These are phyloP conservation scores for Phragmatobia fuliginosa DNA, from an alignment of 2,888 invertebrate species.

Conservation along the genomic window DNA sequence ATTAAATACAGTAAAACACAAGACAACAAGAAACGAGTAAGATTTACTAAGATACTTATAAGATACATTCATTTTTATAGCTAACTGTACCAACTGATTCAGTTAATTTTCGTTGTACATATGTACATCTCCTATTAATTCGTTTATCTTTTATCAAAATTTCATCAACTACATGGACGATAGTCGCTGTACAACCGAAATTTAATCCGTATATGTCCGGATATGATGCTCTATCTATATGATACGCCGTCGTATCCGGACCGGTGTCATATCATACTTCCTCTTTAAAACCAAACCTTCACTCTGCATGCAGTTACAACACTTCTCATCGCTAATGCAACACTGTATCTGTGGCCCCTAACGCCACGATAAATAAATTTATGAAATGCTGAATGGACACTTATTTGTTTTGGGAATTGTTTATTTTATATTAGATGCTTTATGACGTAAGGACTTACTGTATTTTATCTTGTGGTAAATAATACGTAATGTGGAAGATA, in stretches of 20 bases:
- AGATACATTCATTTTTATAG: neutral
- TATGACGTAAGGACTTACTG: slow-evolving; percentile 18
- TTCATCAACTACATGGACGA: neutral
- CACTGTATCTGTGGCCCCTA: slow-evolving; percentile 44
- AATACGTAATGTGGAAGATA: slow-evolving; percentile 9
- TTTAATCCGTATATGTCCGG: slow-evolving; percentile 16
- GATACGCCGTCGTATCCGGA: slow-evolving; percentile 1
- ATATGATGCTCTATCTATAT: neutral
- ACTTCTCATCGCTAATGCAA: slow-evolving; percentile 58
- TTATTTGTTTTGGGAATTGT: slow-evolving; percentile 55
- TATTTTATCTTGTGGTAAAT: slow-evolving; percentile 14
- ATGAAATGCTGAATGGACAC: slow-evolving; percentile 56
- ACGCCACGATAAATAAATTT: slow-evolving; percentile 58
- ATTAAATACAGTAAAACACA: no score
- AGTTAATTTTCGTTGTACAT: neutral
- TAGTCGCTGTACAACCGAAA: slow-evolving; percentile 12
- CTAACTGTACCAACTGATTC: neutral
- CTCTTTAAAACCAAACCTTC: slow-evolving; percentile 8
- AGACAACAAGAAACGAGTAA: no score
- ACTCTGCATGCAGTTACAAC: slow-evolving; percentile 40
- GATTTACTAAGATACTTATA: no score
- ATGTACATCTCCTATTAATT: neutral
- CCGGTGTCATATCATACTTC: neutral
- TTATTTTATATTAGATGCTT: slow-evolving; percentile 36
- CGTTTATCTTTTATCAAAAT: neutral